Base-by-base conservation (phyloP, 1,140 invertebrate genomes). In the Periplaneta americana region DNA sequence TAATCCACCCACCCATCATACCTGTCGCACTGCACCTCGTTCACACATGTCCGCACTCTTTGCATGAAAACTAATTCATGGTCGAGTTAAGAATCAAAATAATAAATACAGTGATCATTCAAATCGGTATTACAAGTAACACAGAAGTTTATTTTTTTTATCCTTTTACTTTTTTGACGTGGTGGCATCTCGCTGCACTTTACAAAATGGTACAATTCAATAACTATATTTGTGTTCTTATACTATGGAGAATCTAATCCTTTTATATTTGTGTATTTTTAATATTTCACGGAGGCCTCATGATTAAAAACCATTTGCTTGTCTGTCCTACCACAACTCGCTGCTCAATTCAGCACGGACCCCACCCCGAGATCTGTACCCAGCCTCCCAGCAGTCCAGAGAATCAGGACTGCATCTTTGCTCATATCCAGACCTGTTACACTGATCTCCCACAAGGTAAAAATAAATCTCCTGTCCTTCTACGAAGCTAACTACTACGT, bases 191-290 rank as follows among this genome's bases (percentile, higher is more conserved):
- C 79, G 48, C 79, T 80, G 84, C 83, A 85, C 83, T 84, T 87
- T 86, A 86, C 86, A 86, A 86, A 87, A 86, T 86, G 85, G 85
- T 87, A 86, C 85, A 87, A 85, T 83, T 77, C 36, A 34, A 33
- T 82, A 79, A 57, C 35, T 77, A 57, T 33, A 37, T 35, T 74
- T 75, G 75, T 74, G 75, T 57, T 66, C 74, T 57, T 34, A 66
- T 82, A n/a, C 81, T 82, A 82, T 34, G 75, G 78, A 82, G 48
- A 78, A 79, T 82, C 78, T 82, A 82, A 82, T 36, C 57, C 75
- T 66, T 74, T 80, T 36, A 36, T 78, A 28, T 78, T 78, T 36
- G 36, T 78, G 34, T 78, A 78, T 78, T 22, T 78, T 37, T 39
- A 78, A 78, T 36, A 78, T 66, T 66, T 66, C 22, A 66, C 11